phyloP scores from a whole-genome alignment of 37 sponge, comb jelly and placozoan genomes.

The Hexactinellida sp. region DNA sequence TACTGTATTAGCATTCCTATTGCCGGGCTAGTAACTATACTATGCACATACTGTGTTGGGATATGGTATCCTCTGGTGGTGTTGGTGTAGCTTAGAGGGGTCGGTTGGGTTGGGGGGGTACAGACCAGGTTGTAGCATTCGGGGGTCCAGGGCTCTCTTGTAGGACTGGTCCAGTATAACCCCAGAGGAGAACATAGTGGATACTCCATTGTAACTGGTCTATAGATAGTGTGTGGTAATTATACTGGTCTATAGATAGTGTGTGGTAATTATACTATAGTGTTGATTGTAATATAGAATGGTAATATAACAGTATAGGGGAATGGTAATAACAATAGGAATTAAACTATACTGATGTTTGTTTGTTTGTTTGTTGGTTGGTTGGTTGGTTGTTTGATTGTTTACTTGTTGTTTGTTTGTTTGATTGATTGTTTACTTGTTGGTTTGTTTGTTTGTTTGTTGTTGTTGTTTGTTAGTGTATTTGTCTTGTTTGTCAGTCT shows the following conservation, averaged over 20 bases:
- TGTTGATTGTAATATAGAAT: background rate
- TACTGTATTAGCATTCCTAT: too few species aligned
- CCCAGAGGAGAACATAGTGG: background rate
- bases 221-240: background rate
- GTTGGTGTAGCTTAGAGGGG: background rate
- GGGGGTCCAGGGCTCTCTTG: background rate
- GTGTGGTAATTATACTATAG: background rate
- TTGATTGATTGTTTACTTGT: too few species aligned
- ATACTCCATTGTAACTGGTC: background rate
- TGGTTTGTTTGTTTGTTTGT: too few species aligned
- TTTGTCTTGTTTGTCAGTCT: too few species aligned
- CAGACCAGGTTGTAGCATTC: background rate
- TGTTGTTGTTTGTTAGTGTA: too few species aligned
- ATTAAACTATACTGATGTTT: too few species aligned
- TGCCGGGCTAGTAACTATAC: too few species aligned
- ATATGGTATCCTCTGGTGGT: background rate
- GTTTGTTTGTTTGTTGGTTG: too few species aligned
- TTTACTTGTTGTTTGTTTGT: too few species aligned
- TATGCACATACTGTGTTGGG: background rate
- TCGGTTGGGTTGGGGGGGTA: background rate
- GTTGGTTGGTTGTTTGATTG: too few species aligned
- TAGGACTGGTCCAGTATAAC: background rate
- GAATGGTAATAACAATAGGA: too few species aligned
- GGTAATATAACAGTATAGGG: too few species aligned
- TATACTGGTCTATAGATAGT: background rate